Percentiles rank a stretch among this genome's conserved stretches.
phyloP scores from a whole-genome alignment of 1,140 invertebrate genomes.

The Apocrypta bakeri region DNA sequence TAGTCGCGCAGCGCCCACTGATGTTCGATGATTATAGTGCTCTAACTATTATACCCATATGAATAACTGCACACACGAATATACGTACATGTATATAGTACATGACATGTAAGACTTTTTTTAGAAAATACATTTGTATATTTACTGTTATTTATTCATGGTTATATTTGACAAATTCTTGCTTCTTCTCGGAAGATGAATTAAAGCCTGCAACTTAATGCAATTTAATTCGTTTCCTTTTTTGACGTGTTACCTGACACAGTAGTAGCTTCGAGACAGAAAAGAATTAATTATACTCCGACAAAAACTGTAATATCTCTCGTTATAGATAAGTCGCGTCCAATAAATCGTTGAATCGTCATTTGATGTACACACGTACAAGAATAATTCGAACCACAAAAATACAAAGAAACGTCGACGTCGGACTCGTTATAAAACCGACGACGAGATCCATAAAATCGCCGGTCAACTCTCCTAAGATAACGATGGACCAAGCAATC shows the following conservation, averaged over 20 bases:
- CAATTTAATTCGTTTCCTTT: background rate
- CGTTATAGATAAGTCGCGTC: background rate
- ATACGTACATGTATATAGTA: no score
- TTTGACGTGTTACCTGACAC: no score
- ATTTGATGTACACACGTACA: background rate
- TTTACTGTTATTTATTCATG: no score
- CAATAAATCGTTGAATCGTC: constrained; percentile 27
- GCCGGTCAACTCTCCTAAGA: background rate
- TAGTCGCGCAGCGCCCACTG: background rate
- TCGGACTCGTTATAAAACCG: constrained; percentile 24
- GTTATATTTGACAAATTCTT: background rate
- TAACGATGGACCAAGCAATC: constrained; percentile 31
- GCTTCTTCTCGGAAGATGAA: background rate
- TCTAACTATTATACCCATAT: no score
- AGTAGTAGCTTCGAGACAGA: background rate
- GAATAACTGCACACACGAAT: no score
- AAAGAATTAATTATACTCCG: background rate
- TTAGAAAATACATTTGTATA: no score
- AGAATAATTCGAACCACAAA: constrained; percentile 27
- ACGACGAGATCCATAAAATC: constrained; percentile 40
- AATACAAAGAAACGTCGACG: background rate
- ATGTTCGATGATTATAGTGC: no score
- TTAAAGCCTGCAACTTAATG: background rate
- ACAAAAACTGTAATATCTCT: background rate
- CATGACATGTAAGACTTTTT: no score